Conservation (phyloP, 2,113 vertebrate species). For the Actinemys pallida region DNA sequence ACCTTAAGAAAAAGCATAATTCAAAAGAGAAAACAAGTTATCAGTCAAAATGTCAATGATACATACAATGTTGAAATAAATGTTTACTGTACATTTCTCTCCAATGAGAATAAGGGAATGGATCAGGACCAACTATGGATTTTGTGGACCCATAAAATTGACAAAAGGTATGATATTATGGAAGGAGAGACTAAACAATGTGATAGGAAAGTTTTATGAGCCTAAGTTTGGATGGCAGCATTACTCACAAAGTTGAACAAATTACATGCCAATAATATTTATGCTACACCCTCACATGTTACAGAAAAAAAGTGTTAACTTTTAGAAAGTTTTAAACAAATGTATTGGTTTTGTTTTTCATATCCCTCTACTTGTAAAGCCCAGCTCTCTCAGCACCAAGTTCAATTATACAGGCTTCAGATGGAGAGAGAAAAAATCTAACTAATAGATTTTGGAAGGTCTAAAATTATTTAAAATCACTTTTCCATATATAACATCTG, state of each 20-base stretch:
- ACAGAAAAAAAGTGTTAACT: background rate
- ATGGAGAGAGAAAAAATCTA: background rate
- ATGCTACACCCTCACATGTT: background rate
- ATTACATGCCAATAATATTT: background rate
- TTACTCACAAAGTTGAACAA: background rate
- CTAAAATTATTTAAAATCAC: background rate
- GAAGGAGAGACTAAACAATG: background rate
- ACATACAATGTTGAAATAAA: background rate
- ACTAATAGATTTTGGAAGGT: background rate
- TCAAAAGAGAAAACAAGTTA: background rate
- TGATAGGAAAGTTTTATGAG: background rate
- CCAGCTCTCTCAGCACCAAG: background rate
- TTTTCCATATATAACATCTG: background rate
- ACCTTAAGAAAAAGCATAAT: background rate
- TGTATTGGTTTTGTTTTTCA: background rate
- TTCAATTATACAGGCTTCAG: constrained; percentile 38
- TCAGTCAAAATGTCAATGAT: background rate
- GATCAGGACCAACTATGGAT: background rate
- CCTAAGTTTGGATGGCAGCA: background rate
- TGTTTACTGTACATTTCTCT: background rate
- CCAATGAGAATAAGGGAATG: background rate
- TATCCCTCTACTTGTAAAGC: constrained; percentile 23
- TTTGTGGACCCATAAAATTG: background rate
- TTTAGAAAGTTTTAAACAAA: background rate
- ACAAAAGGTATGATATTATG: background rate